phyloP scores from a whole-genome alignment of 2,888 invertebrate genomes.

The Frankliniella intonsa region DNA sequence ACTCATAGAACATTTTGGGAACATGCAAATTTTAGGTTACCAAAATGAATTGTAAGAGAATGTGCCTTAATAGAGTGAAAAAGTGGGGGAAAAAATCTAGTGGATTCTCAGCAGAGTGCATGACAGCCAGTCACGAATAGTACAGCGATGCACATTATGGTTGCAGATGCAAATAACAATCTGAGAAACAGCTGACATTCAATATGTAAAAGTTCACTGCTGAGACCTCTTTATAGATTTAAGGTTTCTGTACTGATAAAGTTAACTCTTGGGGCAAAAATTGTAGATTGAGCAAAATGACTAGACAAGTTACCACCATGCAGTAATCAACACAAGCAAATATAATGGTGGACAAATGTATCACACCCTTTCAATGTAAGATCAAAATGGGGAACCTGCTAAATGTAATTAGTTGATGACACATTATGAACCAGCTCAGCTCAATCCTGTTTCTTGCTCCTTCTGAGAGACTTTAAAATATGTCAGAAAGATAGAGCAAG shows the following conservation, averaged over 20 bases:
- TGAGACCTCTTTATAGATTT: no score
- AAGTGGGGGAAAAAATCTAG: not conserved
- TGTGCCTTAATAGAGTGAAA: not conserved
- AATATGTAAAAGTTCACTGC: no score
- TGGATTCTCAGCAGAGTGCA: no score
- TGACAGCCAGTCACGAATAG: not conserved
- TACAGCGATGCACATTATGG: not conserved
- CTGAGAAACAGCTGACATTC: no score
- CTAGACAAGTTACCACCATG: constrained; percentile 17
- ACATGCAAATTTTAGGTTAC: not conserved
- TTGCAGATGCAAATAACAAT: no score
- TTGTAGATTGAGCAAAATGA: constrained; percentile 12
- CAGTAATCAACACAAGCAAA: constrained; percentile 17
- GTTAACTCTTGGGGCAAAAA: not conserved
- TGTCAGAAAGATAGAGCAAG: no score
- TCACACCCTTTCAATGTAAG: not conserved
- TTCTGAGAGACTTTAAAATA: not conserved
- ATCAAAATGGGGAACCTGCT: not conserved
- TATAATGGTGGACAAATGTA: not conserved
- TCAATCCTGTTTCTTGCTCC: not conserved
- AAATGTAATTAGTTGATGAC: not conserved
- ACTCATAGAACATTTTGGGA: not conserved
- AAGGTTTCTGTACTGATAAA: not conserved
- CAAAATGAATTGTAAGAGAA: not conserved
- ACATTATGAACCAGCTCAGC: not conserved